These are phyloP conservation scores for Julus scandinavius DNA, from an alignment of 2,888 invertebrate species.

Conservation along the genomic window DNA sequence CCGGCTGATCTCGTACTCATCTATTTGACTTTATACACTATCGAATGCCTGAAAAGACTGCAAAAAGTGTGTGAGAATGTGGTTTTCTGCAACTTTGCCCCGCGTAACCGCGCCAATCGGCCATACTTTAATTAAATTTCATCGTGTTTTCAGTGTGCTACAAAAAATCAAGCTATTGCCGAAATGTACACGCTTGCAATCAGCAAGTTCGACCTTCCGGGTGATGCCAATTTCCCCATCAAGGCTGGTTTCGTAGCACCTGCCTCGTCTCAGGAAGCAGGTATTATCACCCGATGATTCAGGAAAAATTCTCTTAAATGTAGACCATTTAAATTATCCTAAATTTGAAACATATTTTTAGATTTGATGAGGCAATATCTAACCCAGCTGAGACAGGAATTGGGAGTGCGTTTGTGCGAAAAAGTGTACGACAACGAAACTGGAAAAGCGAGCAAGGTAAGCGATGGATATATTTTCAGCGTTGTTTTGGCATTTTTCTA, in stretches of 20 bases:
- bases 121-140: background rate
- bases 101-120: background rate
- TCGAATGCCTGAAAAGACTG: conserved; percentile 94
- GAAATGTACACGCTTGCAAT: conserved; percentile 97
- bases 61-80: conserved; percentile 72
- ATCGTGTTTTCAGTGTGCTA: conserved; percentile 74
- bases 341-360: conserved; percentile 64
- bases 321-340: background rate
- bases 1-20: conserved; percentile 97
- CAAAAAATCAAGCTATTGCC: conserved; percentile 84
- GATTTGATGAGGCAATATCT: conserved; percentile 93
- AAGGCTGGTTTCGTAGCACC: conserved; percentile 96
- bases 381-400: conserved; percentile 94
- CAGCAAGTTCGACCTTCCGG: conserved; percentile 95
- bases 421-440: conserved; percentile 90
- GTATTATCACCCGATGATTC: too few relatives aligned
- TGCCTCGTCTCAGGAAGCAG: conserved; percentile 79
- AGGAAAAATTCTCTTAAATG: too few relatives aligned
- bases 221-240: conserved; percentile 92
- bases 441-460: conserved; percentile 90
- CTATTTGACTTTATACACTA: conserved; percentile 96
- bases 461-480: conserved; percentile 55
- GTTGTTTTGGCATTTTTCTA: too few relatives aligned
- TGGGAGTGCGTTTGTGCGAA: conserved; percentile 89
- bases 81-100: background rate